Conservation (phyloP, 1,140 invertebrate genomes). For the Sycophila sp. region DNA sequence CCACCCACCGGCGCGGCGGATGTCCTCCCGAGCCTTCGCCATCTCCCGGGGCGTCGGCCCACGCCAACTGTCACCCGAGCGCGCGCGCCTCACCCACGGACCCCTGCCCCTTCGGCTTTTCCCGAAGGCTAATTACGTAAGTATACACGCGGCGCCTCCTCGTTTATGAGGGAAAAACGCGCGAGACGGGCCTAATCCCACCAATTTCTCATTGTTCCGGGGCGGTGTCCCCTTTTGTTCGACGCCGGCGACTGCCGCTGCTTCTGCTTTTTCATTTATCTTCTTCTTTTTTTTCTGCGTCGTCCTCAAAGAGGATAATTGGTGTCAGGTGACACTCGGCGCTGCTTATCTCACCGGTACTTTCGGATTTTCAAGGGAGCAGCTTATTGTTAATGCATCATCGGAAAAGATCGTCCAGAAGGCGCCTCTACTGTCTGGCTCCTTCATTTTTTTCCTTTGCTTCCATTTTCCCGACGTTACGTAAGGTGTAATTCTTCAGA, state of each 20-base stretch:
- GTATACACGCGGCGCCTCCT: conserved; percentile 4
- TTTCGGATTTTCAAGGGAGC: conserved; percentile 8
- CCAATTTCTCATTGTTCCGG: conserved; percentile 22
- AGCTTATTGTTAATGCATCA: no score
- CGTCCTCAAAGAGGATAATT: conserved; percentile 32
- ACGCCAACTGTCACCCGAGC: not conserved
- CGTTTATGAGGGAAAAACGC: conserved; percentile 19
- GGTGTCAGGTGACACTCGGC: conserved; percentile 25
- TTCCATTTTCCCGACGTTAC: no score
- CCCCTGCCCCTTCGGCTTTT: conserved; percentile 16
- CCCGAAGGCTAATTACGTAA: conserved; percentile 20
- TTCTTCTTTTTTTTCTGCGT: conserved; percentile 14
- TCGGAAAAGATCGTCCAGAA: no score
- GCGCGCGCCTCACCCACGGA: not conserved
- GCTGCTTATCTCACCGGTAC: conserved; percentile 22
- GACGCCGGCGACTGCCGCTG: not conserved
- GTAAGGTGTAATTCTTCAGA: no score
- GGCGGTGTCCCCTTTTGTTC: not conserved
- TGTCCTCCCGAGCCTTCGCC: conserved; percentile 5
- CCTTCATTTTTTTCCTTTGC: not conserved
- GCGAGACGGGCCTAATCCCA: conserved; percentile 7
- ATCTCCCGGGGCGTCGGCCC: not conserved
- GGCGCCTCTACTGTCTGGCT: not conserved
- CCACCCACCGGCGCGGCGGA: conserved; percentile 1
- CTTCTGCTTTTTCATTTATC: conserved; percentile 7